Conservation (phyloP, 2,888 invertebrate species). For the Epinotia nisella region DNA sequence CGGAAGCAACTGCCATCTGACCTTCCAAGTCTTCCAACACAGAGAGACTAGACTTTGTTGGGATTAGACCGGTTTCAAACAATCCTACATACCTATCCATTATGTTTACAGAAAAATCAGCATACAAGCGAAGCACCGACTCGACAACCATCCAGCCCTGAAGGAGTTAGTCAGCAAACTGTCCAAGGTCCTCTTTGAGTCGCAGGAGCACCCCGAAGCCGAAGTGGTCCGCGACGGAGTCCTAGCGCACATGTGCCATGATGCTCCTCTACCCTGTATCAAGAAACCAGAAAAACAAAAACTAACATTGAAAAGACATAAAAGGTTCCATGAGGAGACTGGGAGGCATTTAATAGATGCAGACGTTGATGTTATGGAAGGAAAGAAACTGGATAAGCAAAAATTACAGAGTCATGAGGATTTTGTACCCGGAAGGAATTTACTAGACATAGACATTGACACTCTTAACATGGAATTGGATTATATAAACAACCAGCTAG, state of each 20-base stretch:
- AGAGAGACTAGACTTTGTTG: too few species aligned
- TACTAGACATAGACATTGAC: slow-evolving; percentile 74
- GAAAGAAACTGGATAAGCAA: slow-evolving; percentile 32
- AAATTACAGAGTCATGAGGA: slow-evolving; percentile 55
- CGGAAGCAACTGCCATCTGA: too few species aligned
- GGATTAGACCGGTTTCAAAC: too few species aligned
- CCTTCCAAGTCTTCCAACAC: too few species aligned
- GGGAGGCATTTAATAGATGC: neutral
- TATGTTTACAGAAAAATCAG: slow-evolving; percentile 79
- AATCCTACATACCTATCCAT: neutral
- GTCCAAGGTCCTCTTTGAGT: slow-evolving; percentile 87
- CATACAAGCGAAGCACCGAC: slow-evolving; percentile 86
- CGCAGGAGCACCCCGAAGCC: slow-evolving; percentile 88
- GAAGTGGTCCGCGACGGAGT: slow-evolving; percentile 91
- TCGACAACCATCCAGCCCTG: slow-evolving; percentile 90
- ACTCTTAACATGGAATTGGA: slow-evolving; percentile 76
- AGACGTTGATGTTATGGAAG: neutral
- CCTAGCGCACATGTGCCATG: slow-evolving; percentile 94
- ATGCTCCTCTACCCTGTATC: slow-evolving; percentile 90
- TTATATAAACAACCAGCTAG: slow-evolving; percentile 76
- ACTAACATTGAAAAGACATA: slow-evolving; percentile 18
- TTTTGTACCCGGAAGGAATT: slow-evolving; percentile 57
- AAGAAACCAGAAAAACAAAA: slow-evolving; percentile 63
- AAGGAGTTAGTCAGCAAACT: slow-evolving; percentile 88
- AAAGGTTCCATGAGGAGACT: neutral